These are phyloP conservation scores for Talpa occidentalis DNA, from an alignment of 2,113 vertebrate genomes.

Conservation along the genomic window DNA sequence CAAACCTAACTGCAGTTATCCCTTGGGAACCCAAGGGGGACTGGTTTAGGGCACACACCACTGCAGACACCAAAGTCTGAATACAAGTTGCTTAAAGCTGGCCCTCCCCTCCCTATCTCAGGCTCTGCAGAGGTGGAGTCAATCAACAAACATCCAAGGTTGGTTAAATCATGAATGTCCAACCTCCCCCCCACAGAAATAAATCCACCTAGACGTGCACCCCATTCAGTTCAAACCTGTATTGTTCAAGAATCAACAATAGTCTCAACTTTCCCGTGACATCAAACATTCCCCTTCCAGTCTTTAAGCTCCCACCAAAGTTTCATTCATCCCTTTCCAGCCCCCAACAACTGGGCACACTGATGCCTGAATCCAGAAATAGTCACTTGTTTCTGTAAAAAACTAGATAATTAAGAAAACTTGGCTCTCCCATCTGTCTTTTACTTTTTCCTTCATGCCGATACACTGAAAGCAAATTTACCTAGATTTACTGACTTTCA, in stretches of 20 bases:
- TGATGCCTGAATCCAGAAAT: neutral
- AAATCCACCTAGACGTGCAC: too few relatives aligned
- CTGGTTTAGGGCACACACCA: too few relatives aligned
- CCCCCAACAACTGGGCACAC: neutral
- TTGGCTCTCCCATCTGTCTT: neutral
- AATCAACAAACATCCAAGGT: too few relatives aligned
- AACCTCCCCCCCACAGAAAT: too few relatives aligned
- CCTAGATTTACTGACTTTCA: neutral
- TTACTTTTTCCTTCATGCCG: neutral
- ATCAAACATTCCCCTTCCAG: neutral
- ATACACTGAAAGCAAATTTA: neutral
- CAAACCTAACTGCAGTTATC: too few relatives aligned
- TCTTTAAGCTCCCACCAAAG: neutral
- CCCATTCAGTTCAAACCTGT: too few relatives aligned
- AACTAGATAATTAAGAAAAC: neutral
- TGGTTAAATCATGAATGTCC: too few relatives aligned
- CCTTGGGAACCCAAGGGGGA: too few relatives aligned
- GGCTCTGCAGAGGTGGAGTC: too few relatives aligned
- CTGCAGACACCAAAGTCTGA: too few relatives aligned
- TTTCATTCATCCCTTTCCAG: neutral
- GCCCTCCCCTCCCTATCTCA: too few relatives aligned
- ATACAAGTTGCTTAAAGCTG: too few relatives aligned
- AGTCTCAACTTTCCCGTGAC: neutral
- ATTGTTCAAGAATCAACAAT: neutral
- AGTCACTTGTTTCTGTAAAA: neutral